Conservation (phyloP, 1,140 invertebrate genomes). For the Rhopalosiphum padi region DNA sequence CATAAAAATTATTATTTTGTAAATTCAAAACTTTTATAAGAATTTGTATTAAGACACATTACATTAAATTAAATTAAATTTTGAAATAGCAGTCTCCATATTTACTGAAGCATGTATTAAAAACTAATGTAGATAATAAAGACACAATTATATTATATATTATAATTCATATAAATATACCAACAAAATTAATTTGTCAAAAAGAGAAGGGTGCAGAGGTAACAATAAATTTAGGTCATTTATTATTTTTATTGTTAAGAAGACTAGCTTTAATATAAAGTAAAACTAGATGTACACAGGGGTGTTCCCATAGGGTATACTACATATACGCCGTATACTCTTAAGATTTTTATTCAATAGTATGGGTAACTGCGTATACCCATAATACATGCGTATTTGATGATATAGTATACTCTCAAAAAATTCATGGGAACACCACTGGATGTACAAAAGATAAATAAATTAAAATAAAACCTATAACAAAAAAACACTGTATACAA, state of each 20-base stretch:
- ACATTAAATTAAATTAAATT: constrained; percentile 22
- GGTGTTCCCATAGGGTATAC: too few relatives aligned
- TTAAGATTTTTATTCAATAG: too few relatives aligned
- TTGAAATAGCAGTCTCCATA: constrained; percentile 51
- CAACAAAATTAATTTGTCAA: constrained; percentile 46
- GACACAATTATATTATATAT: constrained; percentile 46
- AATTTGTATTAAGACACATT: constrained; percentile 27
- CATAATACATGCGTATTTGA: too few relatives aligned
- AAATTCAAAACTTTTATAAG: constrained; percentile 47
- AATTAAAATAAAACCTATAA: constrained; percentile 52
- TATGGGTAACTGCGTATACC: too few relatives aligned
- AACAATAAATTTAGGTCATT: constrained; percentile 28
- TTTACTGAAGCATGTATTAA: not conserved
- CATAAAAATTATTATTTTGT: constrained; percentile 54
- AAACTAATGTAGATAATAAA: constrained; percentile 31
- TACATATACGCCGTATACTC: too few relatives aligned
- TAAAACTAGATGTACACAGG: constrained; percentile 17
- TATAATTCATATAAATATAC: constrained; percentile 29
- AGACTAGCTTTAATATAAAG: constrained; percentile 45
- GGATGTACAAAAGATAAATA: constrained; percentile 46
- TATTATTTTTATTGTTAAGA: not conserved
- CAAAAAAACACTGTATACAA: constrained; percentile 55
- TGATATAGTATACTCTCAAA: too few relatives aligned
- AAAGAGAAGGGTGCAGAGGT: not conserved
- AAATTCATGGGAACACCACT: too few relatives aligned